Base-by-base conservation (phyloP, 2,888 invertebrate species). In the Mellilla xanthometata region DNA sequence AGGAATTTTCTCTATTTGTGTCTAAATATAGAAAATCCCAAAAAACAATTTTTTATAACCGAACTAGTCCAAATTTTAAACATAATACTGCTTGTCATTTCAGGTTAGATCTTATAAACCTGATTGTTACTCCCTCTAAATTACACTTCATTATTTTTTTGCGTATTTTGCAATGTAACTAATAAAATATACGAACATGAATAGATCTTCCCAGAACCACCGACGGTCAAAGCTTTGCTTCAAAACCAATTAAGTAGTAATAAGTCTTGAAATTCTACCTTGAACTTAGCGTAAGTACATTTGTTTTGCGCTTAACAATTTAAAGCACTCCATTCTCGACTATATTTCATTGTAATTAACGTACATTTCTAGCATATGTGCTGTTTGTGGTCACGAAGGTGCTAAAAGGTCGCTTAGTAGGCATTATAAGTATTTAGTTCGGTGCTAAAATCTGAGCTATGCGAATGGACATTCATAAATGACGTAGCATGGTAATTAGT, bases 361-460 rank as follows among this genome's bases (percentile, higher is more conserved):
- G 19, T 31, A 12, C 8, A 19, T 31, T 32, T 24, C 11, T 19
- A 19, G 6, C 15, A 19, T 19, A 19, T 19, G 15, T 19, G 15
- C 15, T 1, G 15, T 22, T 33, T 3, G 2, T 10, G 23, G 41
- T 33, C 47, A 41, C 47, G 47, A 28, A 41, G 27, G 41, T 29
- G 40, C 12, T 47, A 41, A 47, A 46, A 38, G 41, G 36, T 30
- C 47, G 33, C 41, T 41, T 41, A 41, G 32, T 41, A 29, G 34
- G 27, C 41, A 24, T 24, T 24, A n/a, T n/a, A 24, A 24, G 24
- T 24, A n/a, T 7, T 29, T 15, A 23, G 28, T 5, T 30, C 38
- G 49, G 28, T 41, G 19, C 22, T 41, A 34, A 29, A 34, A 11
- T 29, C 19, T 11, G 7, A 6, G 33, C 27, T 22, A 28, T 11